These are phyloP conservation scores for Hemichromis elongatus DNA, from an alignment of 2,113 vertebrate species.

Conservation along the genomic window DNA sequence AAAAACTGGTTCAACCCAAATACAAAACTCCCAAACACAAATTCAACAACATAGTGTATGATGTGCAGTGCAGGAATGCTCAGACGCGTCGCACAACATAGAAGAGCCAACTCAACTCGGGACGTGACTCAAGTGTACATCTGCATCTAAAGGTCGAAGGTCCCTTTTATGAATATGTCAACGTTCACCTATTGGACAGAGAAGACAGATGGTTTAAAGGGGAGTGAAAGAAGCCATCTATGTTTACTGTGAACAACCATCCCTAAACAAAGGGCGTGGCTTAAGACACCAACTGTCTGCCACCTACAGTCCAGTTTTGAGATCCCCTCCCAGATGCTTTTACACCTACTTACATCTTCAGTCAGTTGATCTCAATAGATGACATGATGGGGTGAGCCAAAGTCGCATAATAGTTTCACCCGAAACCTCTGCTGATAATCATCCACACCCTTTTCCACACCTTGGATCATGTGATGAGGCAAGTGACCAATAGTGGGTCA, in stretches of 20 bases:
- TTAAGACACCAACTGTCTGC: neutral
- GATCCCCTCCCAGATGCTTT: neutral
- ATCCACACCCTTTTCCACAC: neutral
- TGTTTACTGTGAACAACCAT: neutral
- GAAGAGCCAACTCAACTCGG: neutral
- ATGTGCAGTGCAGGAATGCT: neutral
- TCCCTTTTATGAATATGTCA: fast-evolving
- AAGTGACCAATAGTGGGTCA: fast-evolving
- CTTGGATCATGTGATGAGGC: neutral
- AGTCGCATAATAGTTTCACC: neutral
- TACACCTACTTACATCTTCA: neutral
- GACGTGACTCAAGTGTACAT: neutral
- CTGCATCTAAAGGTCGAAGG: neutral
- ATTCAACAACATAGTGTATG: neutral
- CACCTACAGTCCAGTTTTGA: neutral
- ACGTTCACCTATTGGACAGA: neutral
- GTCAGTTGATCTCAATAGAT: neutral
- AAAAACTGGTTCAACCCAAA: fast-evolving
- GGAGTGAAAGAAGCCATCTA: neutral
- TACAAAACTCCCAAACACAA: neutral
- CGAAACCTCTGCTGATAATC: neutral
- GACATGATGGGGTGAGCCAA: neutral
- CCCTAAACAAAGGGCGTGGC: neutral
- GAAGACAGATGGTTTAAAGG: neutral
- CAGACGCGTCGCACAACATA: neutral